Base-by-base conservation (phyloP, 2,888 invertebrate genomes). In the Xanthostigma xanthostigma region DNA sequence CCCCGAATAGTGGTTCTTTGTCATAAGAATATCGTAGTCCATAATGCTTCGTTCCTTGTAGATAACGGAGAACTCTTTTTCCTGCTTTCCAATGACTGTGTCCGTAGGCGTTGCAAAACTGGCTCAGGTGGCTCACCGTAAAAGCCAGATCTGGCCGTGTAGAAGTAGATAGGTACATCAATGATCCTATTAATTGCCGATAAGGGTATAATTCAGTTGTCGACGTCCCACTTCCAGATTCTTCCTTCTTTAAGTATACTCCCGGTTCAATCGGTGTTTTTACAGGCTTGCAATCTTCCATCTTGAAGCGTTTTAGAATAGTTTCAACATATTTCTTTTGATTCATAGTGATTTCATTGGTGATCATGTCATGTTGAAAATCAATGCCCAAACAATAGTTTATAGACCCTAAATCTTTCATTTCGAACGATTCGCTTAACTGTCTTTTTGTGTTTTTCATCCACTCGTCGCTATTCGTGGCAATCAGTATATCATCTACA, bases 21-120 rank as follows among this genome's bases (percentile, higher is more conserved):
- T 43, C n/a, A n/a, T 10, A 44, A 8, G n/a, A 42, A 27, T 33
- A 34, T n/a, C n/a, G n/a, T n/a, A n/a, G n/a, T n/a, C n/a, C n/a
- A n/a, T n/a, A n/a, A n/a, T n/a, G n/a, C n/a, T n/a, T n/a, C n/a
- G n/a, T n/a, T n/a, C n/a, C n/a, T n/a, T n/a, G n/a, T n/a, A n/a
- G n/a, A n/a, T n/a, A n/a, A n/a, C n/a, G n/a, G n/a, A n/a, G n/a
- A n/a, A n/a, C n/a, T n/a, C n/a, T n/a, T n/a, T n/a, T n/a, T n/a
- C n/a, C n/a, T n/a, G n/a, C n/a, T n/a, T n/a, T n/a, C n/a, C n/a
- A n/a, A n/a, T n/a, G n/a, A n/a, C 9, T 2, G 39, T 14, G 40
- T 44, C 13, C 45, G 4, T 17, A 17, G 17, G 17, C 46, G 46
- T 50, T 55, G 48, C 52, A 55, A 49, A 54, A 55, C 44, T 56